Evolutionary conservation across 64 coral and sea anemone species (phyloP).

Genomic region (Actinia tenebrosa): DNA sequence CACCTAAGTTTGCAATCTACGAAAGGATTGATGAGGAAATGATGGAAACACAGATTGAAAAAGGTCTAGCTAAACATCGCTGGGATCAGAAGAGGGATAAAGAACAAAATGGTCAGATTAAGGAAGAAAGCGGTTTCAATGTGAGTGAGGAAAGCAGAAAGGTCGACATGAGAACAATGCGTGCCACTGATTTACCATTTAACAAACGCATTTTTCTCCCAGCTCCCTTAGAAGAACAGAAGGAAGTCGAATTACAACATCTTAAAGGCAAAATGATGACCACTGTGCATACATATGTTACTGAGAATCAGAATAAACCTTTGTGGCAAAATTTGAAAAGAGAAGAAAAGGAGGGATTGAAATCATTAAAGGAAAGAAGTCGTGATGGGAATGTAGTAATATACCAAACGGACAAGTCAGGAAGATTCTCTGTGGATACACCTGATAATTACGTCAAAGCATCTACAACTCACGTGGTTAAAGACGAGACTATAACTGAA

Average conservation of each 20-base stretch:
- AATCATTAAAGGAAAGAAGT: not conserved
- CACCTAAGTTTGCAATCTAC: conserved; percentile 43
- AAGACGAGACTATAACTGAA: not conserved
- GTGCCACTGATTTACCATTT: conserved; percentile 23
- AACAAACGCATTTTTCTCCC: conserved; percentile 11
- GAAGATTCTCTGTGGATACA: not conserved
- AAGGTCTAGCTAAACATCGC: conserved; percentile 38
- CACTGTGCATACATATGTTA: not conserved
- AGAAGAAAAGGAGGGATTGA: not conserved
- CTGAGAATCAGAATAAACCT: not conserved
- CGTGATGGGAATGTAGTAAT: not conserved
- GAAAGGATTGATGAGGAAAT: not conserved
- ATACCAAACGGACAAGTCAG: conserved; percentile 15
- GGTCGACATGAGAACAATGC: not conserved
- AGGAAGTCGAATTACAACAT: conserved; percentile 27
- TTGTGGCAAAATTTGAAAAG: not conserved
- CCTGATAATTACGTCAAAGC: not conserved
- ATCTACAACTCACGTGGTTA: not conserved
- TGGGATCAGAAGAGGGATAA: conserved; percentile 1
- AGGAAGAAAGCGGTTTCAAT: no score
- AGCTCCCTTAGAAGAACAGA: not conserved
- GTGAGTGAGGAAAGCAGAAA: not conserved
- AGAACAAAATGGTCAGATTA: no score
- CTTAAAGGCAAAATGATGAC: not conserved
- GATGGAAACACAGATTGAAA: conserved; percentile 38